These are phyloP conservation scores for Raphicerus campestris DNA, from an alignment of 2,113 vertebrate genomes.

Conservation along the genomic window DNA sequence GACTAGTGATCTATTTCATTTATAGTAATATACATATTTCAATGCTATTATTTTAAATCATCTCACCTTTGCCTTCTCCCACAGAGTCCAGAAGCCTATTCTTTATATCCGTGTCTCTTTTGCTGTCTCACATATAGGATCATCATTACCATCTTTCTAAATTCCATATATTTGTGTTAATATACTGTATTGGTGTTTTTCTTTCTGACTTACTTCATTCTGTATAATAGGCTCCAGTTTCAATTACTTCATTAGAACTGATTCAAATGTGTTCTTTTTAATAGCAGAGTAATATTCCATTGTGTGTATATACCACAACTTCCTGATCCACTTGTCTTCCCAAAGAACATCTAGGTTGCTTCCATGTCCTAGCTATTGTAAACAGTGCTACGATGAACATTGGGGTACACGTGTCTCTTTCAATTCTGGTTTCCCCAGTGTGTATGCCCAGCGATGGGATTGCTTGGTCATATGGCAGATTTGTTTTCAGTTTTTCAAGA, in stretches of 20 bases:
- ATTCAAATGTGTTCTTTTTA: not conserved
- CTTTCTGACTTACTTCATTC: not conserved
- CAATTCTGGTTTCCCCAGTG: not conserved
- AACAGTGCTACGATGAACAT: accelerated
- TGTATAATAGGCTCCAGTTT: not conserved
- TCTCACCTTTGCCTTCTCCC: not conserved
- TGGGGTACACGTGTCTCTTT: not conserved
- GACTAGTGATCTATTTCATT: not conserved
- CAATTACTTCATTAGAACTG: not conserved
- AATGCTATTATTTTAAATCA: not conserved
- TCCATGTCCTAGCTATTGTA: not conserved
- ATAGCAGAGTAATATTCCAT: not conserved
- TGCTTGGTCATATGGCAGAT: not conserved
- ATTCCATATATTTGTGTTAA: not conserved
- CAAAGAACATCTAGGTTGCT: not conserved
- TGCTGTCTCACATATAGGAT: not conserved
- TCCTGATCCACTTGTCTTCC: not conserved
- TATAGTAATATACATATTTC: not conserved
- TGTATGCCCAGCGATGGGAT: not conserved
- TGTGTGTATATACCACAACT: not conserved
- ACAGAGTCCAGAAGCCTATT: not conserved
- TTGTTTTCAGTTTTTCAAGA: not conserved
- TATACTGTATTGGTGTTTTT: not conserved
- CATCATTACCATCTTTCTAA: not conserved
- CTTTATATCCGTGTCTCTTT: not conserved